Evolutionary conservation across 2,888 invertebrate genomes (phyloP), one percentile per base, ranked within the genome.

Genomic region (Endomychus coccineus): DNA sequence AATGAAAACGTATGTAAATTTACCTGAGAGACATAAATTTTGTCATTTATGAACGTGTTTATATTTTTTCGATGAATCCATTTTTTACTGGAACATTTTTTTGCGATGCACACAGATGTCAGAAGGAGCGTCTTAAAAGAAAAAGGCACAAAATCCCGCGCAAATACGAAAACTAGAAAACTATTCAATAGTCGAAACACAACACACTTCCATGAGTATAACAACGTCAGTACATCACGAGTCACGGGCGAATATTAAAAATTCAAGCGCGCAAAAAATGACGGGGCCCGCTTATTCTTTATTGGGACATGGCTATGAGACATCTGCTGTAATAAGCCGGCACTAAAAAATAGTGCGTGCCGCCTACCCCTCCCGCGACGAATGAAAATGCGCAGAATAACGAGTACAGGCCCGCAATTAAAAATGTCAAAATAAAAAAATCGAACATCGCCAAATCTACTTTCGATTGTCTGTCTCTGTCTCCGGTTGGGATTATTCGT

Each of bases 281-380:
- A 61, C 59, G 60, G 58, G 29, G 55, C 45, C 51, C 52, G 52
- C 54, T 64, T 66, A 66, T 66, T 65, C 67, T 66, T 67, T 66
- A 67, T 66, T 66, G 66, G 66, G 61, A 67, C 65, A 67, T 66
- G 59, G 69, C 67, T 69, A 71, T 73, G 72, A 73, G 73, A 73
- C 74, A 73, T 74, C 73, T 73, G 73, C 71, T 70, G 73, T 73
- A 73, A 73, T 73, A 72, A 73, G 71, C 71, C 68, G 66, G 69
- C 71, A 73, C 73, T 73, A 73, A 73, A 73, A 73, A 73, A 73
- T 74, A 73, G 73, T 73, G 74, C 73, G 73, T 68, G 45, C 54
- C 70, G 70, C 73, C 71, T 58, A 59, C 58, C 58, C 56, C 56
- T 54, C 48, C 50, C 48, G 35, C 51, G 53, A 55, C 58, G 63